Evolutionary conservation across 2,113 vertebrate species (phyloP).

Genomic region (Pseudonaja textilis): DNA sequence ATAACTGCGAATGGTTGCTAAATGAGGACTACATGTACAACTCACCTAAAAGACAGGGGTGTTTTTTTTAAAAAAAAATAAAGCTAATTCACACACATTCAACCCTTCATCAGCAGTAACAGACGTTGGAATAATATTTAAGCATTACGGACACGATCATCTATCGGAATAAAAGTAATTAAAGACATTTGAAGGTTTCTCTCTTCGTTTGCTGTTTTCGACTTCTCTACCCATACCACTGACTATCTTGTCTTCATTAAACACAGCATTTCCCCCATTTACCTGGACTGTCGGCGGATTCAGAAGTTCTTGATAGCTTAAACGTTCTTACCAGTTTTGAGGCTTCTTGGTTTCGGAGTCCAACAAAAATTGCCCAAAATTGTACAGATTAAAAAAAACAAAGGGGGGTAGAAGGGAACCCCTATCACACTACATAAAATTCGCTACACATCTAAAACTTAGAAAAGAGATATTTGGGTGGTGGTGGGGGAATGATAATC

Average conservation of each 20-base stretch:
- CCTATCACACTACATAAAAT: background rate
- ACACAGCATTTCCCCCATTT: background rate
- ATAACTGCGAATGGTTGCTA: too few relatives aligned
- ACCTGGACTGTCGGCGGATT: slow-evolving; percentile 1
- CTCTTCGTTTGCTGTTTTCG: too few relatives aligned
- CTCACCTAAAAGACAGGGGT: too few relatives aligned
- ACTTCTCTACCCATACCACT: too few relatives aligned
- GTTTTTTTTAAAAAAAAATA: background rate
- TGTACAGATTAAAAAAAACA: fast-evolving
- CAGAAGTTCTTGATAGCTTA: background rate
- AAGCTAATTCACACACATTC: background rate
- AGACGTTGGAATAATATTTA: background rate
- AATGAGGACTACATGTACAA: background rate
- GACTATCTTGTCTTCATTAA: background rate
- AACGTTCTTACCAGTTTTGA: too few relatives aligned
- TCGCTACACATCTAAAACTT: background rate
- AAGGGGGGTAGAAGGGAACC: too few relatives aligned
- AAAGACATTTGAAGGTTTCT: background rate
- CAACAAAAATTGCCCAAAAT: background rate
- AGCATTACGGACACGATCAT: too few relatives aligned
- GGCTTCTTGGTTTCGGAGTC: background rate
- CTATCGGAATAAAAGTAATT: background rate
- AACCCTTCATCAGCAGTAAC: background rate
- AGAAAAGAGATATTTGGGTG: fast-evolving
- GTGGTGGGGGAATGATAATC: background rate